Percentiles rank a stretch among this genome's conserved stretches.
Evolutionary conservation across 2,888 invertebrate species (phyloP).

Genomic region (Brachyptera putata): DNA sequence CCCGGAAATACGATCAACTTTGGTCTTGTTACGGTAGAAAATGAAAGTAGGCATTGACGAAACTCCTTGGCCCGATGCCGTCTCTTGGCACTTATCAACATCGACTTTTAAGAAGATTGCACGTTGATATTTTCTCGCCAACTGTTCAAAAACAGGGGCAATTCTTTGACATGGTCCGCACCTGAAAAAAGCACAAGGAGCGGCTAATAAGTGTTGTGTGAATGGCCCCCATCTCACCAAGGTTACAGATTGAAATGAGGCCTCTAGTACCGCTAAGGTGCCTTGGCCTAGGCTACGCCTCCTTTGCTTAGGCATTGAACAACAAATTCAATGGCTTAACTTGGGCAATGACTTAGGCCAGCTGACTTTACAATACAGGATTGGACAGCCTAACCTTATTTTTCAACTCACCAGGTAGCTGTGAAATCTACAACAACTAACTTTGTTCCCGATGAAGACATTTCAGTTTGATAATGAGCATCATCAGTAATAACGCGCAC

Average conservation of each 20-base stretch:
- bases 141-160: conserved; percentile 85
- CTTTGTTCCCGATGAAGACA: conserved; percentile 79
- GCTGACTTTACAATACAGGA: no score
- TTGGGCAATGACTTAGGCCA: no score
- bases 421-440: conserved; percentile 93
- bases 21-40: conserved; percentile 85
- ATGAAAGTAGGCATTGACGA: conserved; percentile 98
- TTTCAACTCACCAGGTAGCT: conserved; percentile 88
- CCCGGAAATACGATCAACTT: conserved; percentile 82
- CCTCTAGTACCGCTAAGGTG: no score
- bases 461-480: conserved; percentile 77
- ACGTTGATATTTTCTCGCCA: conserved; percentile 80
- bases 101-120: conserved; percentile 93
- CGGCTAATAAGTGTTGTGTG: not conserved
- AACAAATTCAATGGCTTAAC: no score
- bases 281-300: no score
- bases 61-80: conserved; percentile 82
- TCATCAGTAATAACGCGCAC: conserved; percentile 68
- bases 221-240: not conserved
- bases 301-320: no score
- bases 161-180: conserved; percentile 96
- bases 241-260: not conserved
- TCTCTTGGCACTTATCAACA: conserved; percentile 88
- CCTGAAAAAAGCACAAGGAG: no score
- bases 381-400: no score